These are phyloP conservation scores for Bombus polaris DNA, from an alignment of 1,140 invertebrate genomes.

Conservation along the genomic window DNA sequence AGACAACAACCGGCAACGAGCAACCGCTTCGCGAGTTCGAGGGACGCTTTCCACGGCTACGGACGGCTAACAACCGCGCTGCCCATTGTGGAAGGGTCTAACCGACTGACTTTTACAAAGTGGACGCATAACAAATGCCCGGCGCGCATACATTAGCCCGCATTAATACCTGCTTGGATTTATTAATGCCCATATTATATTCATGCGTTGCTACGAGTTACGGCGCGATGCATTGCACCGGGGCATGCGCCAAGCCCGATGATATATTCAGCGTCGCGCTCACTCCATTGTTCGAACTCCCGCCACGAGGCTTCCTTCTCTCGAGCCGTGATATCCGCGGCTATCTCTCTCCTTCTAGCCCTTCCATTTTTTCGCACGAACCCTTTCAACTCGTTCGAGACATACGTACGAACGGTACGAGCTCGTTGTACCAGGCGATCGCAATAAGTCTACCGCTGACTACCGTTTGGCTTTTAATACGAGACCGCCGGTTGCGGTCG, in stretches of 20 bases:
- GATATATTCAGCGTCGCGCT: constrained; percentile 76
- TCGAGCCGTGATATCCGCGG: not conserved
- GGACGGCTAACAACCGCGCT: constrained; percentile 58
- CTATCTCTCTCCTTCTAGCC: not conserved
- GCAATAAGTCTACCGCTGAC: constrained; percentile 53
- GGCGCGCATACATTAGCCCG: constrained; percentile 77
- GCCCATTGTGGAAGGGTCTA: constrained; percentile 38
- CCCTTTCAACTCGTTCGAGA: constrained; percentile 27
- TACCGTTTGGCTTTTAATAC: constrained; percentile 18
- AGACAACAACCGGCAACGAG: not conserved
- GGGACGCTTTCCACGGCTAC: constrained; percentile 47
- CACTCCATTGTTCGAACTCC: constrained; percentile 61
- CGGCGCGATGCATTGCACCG: constrained; percentile 51
- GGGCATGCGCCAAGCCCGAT: constrained; percentile 68
- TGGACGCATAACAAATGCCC: constrained; percentile 75
- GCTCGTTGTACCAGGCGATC: constrained; percentile 22
- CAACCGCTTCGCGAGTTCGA: not conserved
- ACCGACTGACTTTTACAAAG: constrained; percentile 68
- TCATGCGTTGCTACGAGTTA: constrained; percentile 64
- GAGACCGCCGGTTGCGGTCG: not conserved
- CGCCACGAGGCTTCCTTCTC: not conserved
- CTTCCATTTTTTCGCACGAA: not conserved
- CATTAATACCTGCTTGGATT: constrained; percentile 79
- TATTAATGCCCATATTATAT: constrained; percentile 81
- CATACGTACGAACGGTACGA: not conserved